phyloP scores from a whole-genome alignment of 2,113 vertebrate genomes.

The Toxostoma redivivum region DNA sequence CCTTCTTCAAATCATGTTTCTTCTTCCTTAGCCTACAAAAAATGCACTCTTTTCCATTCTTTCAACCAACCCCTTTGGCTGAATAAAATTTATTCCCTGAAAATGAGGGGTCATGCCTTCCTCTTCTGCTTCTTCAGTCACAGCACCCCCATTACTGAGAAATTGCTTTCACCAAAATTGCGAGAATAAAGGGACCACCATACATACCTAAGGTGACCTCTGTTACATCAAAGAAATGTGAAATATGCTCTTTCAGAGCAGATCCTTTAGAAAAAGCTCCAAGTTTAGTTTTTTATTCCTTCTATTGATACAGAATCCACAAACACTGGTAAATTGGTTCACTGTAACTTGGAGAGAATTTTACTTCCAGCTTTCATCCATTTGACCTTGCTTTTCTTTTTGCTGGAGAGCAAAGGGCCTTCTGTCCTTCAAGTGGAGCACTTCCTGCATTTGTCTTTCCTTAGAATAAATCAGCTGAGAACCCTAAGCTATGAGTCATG shows the following conservation, averaged over 20 bases:
- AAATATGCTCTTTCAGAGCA: background rate
- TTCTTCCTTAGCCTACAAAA: background rate
- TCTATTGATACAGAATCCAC: background rate
- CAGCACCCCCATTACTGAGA: background rate
- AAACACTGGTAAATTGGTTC: background rate
- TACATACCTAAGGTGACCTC: background rate
- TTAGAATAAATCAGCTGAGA: background rate
- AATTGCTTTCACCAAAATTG: background rate
- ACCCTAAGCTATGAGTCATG: background rate
- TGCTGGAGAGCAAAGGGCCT: background rate
- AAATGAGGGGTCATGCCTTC: background rate
- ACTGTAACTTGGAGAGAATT: background rate
- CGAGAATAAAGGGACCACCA: background rate
- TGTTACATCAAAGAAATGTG: background rate
- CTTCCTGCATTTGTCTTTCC: background rate
- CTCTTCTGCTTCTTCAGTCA: background rate
- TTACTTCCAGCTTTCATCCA: background rate
- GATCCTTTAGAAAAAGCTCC: background rate
- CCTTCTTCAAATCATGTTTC: background rate
- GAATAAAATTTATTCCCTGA: background rate
- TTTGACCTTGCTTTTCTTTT: background rate
- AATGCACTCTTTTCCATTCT: background rate
- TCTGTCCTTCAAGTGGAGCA: background rate
- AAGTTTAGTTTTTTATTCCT: background rate
- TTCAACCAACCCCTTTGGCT: accelerated